These are phyloP conservation scores for Xerus inauris DNA, from an alignment of 2,113 vertebrate genomes.

Conservation along the genomic window DNA sequence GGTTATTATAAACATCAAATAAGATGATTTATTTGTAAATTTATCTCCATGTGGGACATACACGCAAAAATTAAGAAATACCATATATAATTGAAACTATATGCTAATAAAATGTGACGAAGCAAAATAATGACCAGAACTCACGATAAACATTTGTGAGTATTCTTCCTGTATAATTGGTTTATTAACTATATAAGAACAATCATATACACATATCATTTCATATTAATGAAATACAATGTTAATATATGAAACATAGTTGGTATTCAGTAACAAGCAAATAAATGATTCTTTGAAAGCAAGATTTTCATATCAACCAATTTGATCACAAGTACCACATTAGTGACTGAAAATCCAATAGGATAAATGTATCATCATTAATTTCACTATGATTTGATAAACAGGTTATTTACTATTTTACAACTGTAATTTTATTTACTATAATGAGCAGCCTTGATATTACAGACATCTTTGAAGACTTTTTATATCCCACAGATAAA, in stretches of 20 bases:
- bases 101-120: neutral
- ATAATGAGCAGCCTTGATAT: neutral
- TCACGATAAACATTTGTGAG: neutral
- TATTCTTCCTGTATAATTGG: neutral
- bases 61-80: neutral
- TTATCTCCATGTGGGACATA: neutral
- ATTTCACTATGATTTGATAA: neutral
- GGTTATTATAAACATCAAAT: neutral
- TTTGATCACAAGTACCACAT: neutral
- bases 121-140: slow-evolving; percentile 61
- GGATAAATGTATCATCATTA: neutral
- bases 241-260: neutral
- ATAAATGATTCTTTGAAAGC: neutral
- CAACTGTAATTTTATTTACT: neutral
- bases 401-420: slow-evolving; percentile 10
- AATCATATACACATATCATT: slow-evolving; percentile 26
- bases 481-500: neutral
- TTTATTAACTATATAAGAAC: slow-evolving; percentile 59
- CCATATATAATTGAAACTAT: neutral
- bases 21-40: neutral
- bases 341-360: neutral
- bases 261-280: neutral
- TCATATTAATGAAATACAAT: slow-evolving; percentile 31
- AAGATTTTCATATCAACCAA: neutral
- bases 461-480: neutral